These are phyloP conservation scores for Lophochroa leadbeateri DNA, from an alignment of 2,113 vertebrate species.

Conservation along the genomic window DNA sequence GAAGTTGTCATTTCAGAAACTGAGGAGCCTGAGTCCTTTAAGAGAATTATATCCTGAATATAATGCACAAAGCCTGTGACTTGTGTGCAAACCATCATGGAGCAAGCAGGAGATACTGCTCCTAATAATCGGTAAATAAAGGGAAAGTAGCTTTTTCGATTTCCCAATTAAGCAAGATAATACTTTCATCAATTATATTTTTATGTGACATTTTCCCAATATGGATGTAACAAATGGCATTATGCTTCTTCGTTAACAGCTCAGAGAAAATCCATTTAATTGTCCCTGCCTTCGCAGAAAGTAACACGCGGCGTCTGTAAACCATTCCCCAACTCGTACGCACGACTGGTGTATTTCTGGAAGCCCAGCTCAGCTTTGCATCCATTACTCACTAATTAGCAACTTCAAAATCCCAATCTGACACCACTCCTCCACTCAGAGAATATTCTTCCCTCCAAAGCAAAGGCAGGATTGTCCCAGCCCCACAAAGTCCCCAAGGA, in stretches of 20 bases:
- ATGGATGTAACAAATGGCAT: constrained; percentile 34
- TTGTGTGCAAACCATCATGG: not conserved
- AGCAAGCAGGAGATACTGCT: constrained; percentile 1
- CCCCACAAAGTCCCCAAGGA: not conserved
- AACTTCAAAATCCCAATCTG: not conserved
- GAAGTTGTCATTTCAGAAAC: not conserved
- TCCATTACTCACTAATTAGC: not conserved
- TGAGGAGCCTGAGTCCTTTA: not conserved
- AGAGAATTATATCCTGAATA: not conserved
- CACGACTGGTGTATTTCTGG: not conserved
- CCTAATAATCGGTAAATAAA: constrained; percentile 63
- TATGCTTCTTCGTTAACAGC: constrained; percentile 26
- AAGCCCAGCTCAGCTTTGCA: not conserved
- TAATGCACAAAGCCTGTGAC: not conserved
- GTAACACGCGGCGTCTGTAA: not conserved
- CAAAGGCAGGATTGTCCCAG: not conserved
- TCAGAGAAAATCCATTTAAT: constrained; percentile 45
- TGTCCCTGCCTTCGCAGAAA: constrained; percentile 3
- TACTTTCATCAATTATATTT: constrained; percentile 64
- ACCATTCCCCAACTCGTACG: not conserved
- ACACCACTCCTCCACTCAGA: not conserved
- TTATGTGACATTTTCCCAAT: constrained; percentile 63
- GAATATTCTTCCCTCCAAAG: not conserved
- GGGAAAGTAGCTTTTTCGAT: constrained; percentile 62
- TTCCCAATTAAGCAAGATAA: constrained; percentile 63